Percentiles rank a stretch among this genome's conserved stretches.
These are phyloP conservation scores for Scomberomorus guttatus DNA, from an alignment of 2,797 vertebrate species.

Conservation along the genomic window DNA sequence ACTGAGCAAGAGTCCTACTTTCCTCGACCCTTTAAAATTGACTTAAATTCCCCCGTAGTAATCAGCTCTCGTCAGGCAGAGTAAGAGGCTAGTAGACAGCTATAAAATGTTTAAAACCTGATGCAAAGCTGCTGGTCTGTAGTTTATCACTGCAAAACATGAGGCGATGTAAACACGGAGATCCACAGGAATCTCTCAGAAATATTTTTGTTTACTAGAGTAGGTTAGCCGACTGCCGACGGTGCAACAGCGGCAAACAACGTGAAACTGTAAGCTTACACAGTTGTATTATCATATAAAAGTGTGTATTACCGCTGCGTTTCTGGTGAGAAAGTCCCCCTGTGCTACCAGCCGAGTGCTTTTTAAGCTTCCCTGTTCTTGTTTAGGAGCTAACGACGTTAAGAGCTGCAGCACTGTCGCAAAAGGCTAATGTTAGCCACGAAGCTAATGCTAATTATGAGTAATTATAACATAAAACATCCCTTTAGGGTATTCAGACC, in stretches of 20 bases:
- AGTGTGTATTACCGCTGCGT: background rate
- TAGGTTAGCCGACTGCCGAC: slow-evolving; percentile 22
- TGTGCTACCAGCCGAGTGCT: fast-evolving
- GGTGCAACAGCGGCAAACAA: background rate
- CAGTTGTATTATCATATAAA: fast-evolving
- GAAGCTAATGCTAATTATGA: slow-evolving; percentile 30
- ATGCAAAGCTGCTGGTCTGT: too few relatives aligned
- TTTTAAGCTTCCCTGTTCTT: background rate
- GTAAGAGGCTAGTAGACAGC: too few relatives aligned
- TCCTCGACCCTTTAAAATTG: too few relatives aligned
- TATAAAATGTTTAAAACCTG: background rate
- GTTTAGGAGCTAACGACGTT: background rate
- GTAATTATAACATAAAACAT: background rate
- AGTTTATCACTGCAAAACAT: background rate
- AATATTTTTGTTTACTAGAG: slow-evolving; percentile 18
- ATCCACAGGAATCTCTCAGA: background rate
- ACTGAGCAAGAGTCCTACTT: too few relatives aligned
- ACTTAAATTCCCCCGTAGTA: too few relatives aligned
- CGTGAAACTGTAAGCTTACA: background rate
- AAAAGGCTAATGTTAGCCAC: slow-evolving; percentile 42
- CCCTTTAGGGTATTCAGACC: fast-evolving
- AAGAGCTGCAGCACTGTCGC: slow-evolving; percentile 48
- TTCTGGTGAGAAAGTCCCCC: background rate
- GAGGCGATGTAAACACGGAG: background rate
- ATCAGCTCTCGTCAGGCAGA: too few relatives aligned